Percentiles rank a stretch among this genome's conserved stretches.
Conservation (phyloP, 2,888 invertebrate genomes). For the Eustalomyia histrio region DNA sequence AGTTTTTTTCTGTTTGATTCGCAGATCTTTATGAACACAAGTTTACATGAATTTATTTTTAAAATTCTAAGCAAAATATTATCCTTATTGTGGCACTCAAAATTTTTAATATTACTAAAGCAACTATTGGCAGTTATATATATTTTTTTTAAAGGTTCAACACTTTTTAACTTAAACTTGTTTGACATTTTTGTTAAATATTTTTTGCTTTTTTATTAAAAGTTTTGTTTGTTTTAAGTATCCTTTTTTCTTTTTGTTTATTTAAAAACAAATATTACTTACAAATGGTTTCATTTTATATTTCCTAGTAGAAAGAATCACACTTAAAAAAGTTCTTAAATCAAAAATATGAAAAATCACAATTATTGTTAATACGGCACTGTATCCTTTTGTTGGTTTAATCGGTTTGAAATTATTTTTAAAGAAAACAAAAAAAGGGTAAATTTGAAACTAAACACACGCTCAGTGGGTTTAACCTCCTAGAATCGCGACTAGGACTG, state of each 20-base stretch:
- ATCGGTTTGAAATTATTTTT: neutral
- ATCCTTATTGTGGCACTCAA: too few species aligned
- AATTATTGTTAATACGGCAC: conserved; percentile 52
- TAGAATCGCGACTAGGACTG: conserved; percentile 80
- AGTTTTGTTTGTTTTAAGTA: too few species aligned
- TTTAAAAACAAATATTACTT: conserved; percentile 71
- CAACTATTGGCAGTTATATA: too few species aligned
- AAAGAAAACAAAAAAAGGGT: conserved; percentile 32
- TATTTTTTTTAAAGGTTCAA: too few species aligned
- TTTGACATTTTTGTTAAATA: too few species aligned
- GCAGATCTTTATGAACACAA: too few species aligned
- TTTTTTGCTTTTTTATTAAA: too few species aligned
- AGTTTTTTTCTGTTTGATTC: too few species aligned
- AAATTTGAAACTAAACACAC: conserved; percentile 68
- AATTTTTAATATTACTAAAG: too few species aligned
- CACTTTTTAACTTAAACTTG: too few species aligned
- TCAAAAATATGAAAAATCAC: conserved; percentile 55
- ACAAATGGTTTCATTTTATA: conserved; percentile 77
- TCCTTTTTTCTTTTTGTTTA: neutral
- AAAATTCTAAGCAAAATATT: too few species aligned
- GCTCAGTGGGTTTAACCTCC: conserved; percentile 79
- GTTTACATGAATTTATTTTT: too few species aligned
- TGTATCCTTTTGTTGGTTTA: conserved; percentile 41
- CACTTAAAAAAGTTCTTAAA: conserved; percentile 62
- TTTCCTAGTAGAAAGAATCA: conserved; percentile 62